Conservation (phyloP, 2,888 invertebrate genomes). For the Ceramica pisi region DNA sequence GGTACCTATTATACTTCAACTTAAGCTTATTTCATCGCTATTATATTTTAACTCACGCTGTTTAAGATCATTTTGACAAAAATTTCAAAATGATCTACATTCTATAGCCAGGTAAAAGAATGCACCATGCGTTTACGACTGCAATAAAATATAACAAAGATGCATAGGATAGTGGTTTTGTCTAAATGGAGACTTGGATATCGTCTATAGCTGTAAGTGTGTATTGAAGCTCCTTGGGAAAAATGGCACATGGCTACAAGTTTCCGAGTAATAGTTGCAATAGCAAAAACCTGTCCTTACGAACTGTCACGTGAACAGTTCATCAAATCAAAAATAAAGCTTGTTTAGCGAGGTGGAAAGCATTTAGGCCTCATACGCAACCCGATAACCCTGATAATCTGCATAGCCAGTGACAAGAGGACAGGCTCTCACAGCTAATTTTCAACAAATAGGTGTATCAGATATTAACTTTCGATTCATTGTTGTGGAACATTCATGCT, state of each 20-base stretch:
- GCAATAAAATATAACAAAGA: not conserved
- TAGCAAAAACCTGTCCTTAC: not conserved
- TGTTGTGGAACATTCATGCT: not conserved
- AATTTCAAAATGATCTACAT: slow-evolving; percentile 1
- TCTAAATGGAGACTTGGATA: slow-evolving; percentile 2
- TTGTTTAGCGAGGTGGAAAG: not conserved
- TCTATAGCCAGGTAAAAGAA: not conserved
- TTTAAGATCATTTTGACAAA: not conserved
- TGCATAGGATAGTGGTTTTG: not conserved
- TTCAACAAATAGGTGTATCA: not conserved
- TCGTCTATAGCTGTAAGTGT: slow-evolving; percentile 9
- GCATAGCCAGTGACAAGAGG: not conserved
- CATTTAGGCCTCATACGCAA: not conserved
- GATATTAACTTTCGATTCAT: not conserved
- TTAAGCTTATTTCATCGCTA: not conserved
- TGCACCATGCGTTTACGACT: not conserved
- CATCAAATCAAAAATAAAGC: slow-evolving; percentile 7
- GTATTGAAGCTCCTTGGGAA: not conserved
- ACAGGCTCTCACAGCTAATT: not conserved
- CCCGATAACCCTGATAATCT: not conserved
- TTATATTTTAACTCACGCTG: not conserved
- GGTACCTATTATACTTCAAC: not conserved
- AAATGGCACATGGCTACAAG: not conserved
- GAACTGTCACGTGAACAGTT: not conserved
- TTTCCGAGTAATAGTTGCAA: not conserved